Base-by-base conservation (phyloP, 64 coral and sea anemone genomes). In the Stichodactyla helianthus region DNA sequence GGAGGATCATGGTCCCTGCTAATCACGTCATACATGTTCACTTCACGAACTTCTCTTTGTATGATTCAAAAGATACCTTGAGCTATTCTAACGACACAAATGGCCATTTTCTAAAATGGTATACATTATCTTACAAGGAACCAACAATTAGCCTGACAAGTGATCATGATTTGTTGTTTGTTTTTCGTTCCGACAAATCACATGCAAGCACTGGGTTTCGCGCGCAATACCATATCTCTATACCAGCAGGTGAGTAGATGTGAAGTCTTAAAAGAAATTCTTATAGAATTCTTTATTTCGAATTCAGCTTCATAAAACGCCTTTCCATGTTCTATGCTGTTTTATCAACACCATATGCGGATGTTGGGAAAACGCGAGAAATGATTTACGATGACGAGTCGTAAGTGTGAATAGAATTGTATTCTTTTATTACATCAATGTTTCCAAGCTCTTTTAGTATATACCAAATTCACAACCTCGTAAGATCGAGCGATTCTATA, bases 11-110 rank as follows among this genome's bases (percentile, higher is more conserved):
- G 13, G 90, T 89, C 25, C 77, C 67, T 18, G 19, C 11, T 52
- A 62, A 59, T 20, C 60, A 86, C 10, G 25, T 50, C 10, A 77
- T 95, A 25, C 85, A 83, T 50, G 58, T 95, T 13, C 85, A 52
- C 11, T 95, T 95, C 85, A 84, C 83, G 78, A 83, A 82, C 77
- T 95, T 95, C 23, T 23, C 31, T 70, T 82, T 95, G 55, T 68
- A 60, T 50, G 51, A 77, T n/a, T n/a, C n/a, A 55, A 83, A 10
- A 5, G 82, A 83, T 31, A 52, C 11, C 16, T 83, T 83, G 77
- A 83, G 53, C 53, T 53, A 23, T 83, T 55, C 82, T 10, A 83
- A 55, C 17, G 50, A 57, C 10, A 27, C 16, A 6, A 59, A 54
- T 51, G 82, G 7, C 2, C 13, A 13, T 28, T 44, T 57, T 27